Conservation (phyloP, 1,140 invertebrate species). For the Ips nitidus region DNA sequence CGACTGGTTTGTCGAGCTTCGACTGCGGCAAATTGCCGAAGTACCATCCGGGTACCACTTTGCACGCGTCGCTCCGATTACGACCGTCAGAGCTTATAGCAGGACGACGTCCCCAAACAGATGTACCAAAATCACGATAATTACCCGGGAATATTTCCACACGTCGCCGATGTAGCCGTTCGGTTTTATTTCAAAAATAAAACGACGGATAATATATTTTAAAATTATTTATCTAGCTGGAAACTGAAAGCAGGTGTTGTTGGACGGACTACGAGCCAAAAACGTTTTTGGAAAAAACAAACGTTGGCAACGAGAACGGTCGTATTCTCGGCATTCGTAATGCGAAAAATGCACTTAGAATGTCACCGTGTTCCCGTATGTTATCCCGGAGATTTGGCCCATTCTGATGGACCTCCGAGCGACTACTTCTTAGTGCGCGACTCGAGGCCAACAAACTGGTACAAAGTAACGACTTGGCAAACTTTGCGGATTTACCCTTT, state of each 20-base stretch:
- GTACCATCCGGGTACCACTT: background rate
- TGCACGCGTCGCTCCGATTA: background rate
- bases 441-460: too few species aligned
- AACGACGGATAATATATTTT: conserved; percentile 23
- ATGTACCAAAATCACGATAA: background rate
- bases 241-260: conserved; percentile 31
- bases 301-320: conserved; percentile 18
- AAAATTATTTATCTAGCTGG: conserved; percentile 24
- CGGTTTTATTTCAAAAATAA: conserved; percentile 21
- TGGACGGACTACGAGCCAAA: conserved; percentile 18
- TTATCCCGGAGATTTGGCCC: background rate
- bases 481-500: background rate
- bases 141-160: conserved; percentile 8
- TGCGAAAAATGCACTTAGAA: conserved; percentile 25
- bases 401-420: background rate
- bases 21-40: background rate
- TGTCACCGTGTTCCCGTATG: background rate
- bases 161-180: background rate
- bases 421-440: background rate
- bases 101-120: background rate
- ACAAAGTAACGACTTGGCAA: background rate
- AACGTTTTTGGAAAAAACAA: conserved; percentile 34
- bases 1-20: conserved; percentile 6
- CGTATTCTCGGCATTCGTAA: conserved; percentile 25
- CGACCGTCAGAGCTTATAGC: background rate